These are phyloP conservation scores for Rhinogobius similis DNA, from an alignment of 2,113 vertebrate species.

Conservation along the genomic window DNA sequence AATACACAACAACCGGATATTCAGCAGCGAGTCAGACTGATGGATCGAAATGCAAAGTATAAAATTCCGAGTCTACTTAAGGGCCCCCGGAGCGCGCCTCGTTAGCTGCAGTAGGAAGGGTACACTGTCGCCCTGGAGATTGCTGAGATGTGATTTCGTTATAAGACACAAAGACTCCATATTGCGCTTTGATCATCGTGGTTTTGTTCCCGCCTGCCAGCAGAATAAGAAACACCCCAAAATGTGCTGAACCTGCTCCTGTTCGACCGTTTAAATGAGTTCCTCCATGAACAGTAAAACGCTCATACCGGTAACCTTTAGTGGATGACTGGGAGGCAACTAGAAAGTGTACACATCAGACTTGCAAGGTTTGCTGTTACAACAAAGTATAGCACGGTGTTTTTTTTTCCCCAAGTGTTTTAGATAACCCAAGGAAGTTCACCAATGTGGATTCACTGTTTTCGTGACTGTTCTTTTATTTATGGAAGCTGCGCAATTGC, in stretches of 20 bases:
- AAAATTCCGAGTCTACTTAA: constrained; percentile 35
- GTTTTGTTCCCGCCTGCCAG: constrained; percentile 16
- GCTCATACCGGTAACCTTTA: constrained; percentile 28
- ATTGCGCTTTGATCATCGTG: constrained; percentile 53
- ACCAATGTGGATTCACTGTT: not conserved
- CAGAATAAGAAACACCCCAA: constrained; percentile 30
- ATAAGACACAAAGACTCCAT: constrained; percentile 29
- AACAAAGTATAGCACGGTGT: not conserved
- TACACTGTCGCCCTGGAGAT: constrained; percentile 40
- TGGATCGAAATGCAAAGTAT: constrained; percentile 23
- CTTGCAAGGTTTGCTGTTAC: not conserved
- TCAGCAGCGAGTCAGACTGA: constrained; percentile 14
- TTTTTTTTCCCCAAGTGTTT: not conserved
- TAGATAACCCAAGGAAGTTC: not conserved
- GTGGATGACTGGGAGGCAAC: constrained; percentile 27
- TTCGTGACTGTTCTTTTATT: not conserved
- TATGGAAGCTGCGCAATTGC: not conserved
- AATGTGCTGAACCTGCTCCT: constrained; percentile 51
- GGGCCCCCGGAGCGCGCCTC: constrained; percentile 36
- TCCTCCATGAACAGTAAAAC: constrained; percentile 32
- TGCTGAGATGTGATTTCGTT: constrained; percentile 55
- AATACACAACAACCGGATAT: not conserved
- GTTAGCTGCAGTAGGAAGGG: constrained; percentile 50
- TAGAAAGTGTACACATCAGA: not conserved
- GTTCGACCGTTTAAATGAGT: constrained; percentile 32